phyloP scores from a whole-genome alignment of 2,888 invertebrate species.

The Noctua janthe region DNA sequence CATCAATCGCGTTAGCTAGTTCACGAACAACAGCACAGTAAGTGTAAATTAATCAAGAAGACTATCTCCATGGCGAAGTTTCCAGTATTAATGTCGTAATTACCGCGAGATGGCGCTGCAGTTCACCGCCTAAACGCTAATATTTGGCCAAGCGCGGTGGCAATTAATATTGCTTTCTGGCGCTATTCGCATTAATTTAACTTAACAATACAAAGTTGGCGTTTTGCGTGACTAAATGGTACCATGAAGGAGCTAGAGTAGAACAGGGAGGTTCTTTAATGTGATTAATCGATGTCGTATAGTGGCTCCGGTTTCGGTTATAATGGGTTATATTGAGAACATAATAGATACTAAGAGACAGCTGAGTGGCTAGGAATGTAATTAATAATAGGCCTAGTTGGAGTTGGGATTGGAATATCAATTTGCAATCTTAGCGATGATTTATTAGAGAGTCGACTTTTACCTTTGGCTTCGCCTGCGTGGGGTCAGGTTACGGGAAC shows the following conservation, averaged over 20 bases:
- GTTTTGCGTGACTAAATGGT: conserved; percentile 78
- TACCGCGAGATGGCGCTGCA: conserved; percentile 70
- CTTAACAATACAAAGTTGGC: conserved; percentile 83
- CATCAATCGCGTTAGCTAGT: too few species aligned
- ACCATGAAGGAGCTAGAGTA: conserved; percentile 52
- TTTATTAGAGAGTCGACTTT: not conserved
- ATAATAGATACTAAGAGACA: conserved; percentile 56
- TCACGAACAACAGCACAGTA: not conserved
- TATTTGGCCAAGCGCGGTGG: conserved; percentile 77
- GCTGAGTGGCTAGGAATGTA: conserved; percentile 55
- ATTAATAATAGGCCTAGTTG: conserved; percentile 37
- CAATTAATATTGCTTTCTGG: conserved; percentile 84
- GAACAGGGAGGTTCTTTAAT: conserved; percentile 55
- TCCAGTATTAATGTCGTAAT: conserved; percentile 76
- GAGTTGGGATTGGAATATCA: conserved; percentile 14
- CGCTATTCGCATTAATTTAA: conserved; percentile 83
- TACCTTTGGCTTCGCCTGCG: not conserved
- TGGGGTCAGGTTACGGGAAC: not conserved
- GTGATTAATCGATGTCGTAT: conserved; percentile 70
- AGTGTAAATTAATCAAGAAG: conserved; percentile 64
- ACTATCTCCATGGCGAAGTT: conserved; percentile 68
- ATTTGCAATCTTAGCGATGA: conserved; percentile 14
- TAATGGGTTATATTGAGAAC: conserved; percentile 63
- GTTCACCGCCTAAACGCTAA: conserved; percentile 68
- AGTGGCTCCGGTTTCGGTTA: conserved; percentile 49